A percentile compares a stretch with the other conserved stretches of the same genome.
These are phyloP conservation scores for Metallyticus violacea DNA, from an alignment of 2,888 invertebrate species.

Conservation along the genomic window DNA sequence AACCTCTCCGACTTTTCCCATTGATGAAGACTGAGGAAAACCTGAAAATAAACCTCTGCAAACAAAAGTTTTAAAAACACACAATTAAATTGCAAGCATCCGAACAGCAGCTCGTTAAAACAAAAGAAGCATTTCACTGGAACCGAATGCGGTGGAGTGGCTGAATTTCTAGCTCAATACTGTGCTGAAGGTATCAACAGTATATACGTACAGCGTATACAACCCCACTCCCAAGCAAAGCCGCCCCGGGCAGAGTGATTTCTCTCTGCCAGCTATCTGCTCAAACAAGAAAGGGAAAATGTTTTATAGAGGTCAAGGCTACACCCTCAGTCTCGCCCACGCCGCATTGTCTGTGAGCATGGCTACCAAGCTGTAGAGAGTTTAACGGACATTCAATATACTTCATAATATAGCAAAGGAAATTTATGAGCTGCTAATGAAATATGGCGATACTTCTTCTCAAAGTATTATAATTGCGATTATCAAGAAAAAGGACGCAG, in stretches of 20 bases:
- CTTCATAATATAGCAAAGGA: too few species aligned
- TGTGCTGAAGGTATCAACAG: neutral
- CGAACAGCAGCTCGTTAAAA: neutral
- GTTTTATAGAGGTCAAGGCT: neutral
- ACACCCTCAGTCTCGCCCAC: neutral
- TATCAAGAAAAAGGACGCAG: too few species aligned
- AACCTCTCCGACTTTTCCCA: too few species aligned
- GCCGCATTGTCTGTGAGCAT: neutral
- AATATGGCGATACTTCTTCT: too few species aligned
- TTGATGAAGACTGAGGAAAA: too few species aligned
- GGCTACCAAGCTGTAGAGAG: neutral
- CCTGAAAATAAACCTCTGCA: too few species aligned
- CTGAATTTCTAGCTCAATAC: neutral
- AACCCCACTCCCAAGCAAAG: neutral
- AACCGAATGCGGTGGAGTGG: too few species aligned
- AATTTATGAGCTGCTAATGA: too few species aligned
- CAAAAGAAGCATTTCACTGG: neutral
- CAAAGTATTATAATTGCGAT: too few species aligned
- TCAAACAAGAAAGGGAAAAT: neutral
- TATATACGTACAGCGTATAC: neutral
- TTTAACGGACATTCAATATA: neutral
- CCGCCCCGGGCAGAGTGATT: neutral
- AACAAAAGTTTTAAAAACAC: too few species aligned
- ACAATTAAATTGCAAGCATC: too few species aligned
- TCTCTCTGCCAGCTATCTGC: neutral